A percentile compares a stretch with the other conserved stretches of the same genome.
Evolutionary conservation across 2,888 invertebrate species (phyloP).

Genomic region (Orgyia antiqua): DNA sequence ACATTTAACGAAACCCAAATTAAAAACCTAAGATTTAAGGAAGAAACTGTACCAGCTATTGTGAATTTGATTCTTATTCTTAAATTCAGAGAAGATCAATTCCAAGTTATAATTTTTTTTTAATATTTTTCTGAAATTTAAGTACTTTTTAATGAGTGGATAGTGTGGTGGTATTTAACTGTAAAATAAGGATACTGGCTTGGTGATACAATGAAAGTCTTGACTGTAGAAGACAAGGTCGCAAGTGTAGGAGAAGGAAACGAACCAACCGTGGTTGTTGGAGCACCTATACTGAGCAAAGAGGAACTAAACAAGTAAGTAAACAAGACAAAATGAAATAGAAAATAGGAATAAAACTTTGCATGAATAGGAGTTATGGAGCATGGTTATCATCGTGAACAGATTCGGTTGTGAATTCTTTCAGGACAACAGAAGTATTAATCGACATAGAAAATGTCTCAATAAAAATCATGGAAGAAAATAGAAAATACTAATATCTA

Average conservation of each 20-base stretch:
- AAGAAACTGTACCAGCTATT: neutral
- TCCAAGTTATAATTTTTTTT: conserved; percentile 1
- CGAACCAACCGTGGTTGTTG: conserved; percentile 54
- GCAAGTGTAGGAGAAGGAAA: conserved; percentile 53
- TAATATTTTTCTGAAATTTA: too few relatives aligned
- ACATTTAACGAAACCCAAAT: neutral
- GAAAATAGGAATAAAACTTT: too few relatives aligned
- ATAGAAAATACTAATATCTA: too few relatives aligned
- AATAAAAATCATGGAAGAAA: too few relatives aligned
- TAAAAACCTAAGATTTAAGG: neutral
- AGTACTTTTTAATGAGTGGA: too few relatives aligned
- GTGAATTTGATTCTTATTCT: too few relatives aligned
- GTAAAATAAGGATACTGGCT: conserved; percentile 6
- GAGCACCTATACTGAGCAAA: conserved; percentile 46
- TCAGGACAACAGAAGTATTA: too few relatives aligned
- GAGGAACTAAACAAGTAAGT: conserved; percentile 67
- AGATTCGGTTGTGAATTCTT: too few relatives aligned
- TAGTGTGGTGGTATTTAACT: conserved; percentile 17
- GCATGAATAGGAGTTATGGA: too few relatives aligned
- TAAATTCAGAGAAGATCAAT: neutral
- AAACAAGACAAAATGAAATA: too few relatives aligned
- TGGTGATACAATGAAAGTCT: conserved; percentile 57
- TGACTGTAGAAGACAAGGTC: conserved; percentile 58
- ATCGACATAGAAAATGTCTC: too few relatives aligned
- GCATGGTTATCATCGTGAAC: too few relatives aligned